phyloP scores from a whole-genome alignment of 2,888 invertebrate species.

The Diaperis boleti region DNA sequence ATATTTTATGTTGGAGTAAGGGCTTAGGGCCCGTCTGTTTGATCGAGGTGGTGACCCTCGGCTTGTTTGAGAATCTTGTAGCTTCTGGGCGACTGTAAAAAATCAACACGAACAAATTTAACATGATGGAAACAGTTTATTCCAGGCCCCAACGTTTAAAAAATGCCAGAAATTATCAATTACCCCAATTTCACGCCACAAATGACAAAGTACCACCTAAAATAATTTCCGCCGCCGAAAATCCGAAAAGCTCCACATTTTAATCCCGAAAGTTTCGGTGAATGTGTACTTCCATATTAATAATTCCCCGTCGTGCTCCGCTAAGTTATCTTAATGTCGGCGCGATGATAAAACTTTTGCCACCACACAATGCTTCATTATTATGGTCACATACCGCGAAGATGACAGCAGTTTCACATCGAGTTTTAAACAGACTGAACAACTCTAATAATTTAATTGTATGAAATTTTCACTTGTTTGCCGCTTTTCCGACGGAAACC shows the following conservation, averaged over 20 bases:
- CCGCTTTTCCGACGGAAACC: constrained; percentile 1
- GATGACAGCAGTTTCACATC: constrained; percentile 4
- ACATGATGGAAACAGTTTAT: no score
- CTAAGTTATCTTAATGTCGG: not conserved
- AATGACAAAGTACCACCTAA: no score
- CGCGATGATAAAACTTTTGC: constrained; percentile 1
- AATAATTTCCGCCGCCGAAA: no score
- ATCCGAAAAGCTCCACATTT: no score
- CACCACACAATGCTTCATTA: constrained; percentile 1
- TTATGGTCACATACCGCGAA: constrained; percentile 8
- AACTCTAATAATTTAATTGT: not conserved
- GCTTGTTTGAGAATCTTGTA: no score
- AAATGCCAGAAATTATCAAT: no score
- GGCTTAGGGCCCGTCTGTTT: no score
- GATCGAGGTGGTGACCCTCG: no score
- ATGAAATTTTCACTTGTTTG: not conserved
- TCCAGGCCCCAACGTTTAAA: no score
- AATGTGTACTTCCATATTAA: not conserved
- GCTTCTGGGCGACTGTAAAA: no score
- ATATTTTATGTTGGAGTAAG: not conserved
- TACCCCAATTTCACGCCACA: no score
- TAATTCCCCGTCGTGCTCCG: not conserved
- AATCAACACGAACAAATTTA: no score
- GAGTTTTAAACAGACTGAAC: constrained; percentile 9
- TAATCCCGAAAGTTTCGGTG: not conserved